phyloP scores from a whole-genome alignment of 2,113 vertebrate genomes.

The Oreocharis arfaki region DNA sequence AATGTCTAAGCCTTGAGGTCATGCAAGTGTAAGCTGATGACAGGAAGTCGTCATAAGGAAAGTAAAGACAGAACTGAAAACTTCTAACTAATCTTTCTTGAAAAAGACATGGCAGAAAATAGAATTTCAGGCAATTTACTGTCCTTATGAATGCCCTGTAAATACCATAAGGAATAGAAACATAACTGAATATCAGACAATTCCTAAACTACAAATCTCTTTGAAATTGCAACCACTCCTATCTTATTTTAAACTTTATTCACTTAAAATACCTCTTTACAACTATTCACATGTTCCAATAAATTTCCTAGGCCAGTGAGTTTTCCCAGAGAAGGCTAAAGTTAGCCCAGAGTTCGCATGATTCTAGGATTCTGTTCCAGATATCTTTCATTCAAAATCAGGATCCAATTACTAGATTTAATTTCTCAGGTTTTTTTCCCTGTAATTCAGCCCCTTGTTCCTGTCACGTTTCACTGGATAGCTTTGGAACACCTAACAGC shows the following conservation, averaged over 20 bases:
- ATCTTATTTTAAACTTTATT: not conserved
- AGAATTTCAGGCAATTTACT: not conserved
- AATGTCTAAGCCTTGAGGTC: not conserved
- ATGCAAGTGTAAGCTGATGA: not conserved
- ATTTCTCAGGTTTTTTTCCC: not conserved
- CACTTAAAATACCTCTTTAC: not conserved
- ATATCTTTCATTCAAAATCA: not conserved
- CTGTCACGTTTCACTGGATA: accelerated
- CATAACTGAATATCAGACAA: not conserved
- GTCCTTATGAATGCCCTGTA: not conserved
- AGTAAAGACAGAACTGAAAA: not conserved
- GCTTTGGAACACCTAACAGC: not conserved
- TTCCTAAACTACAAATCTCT: not conserved
- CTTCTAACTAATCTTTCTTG: not conserved
- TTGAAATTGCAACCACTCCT: not conserved
- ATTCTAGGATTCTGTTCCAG: not conserved
- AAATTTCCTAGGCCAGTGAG: not conserved
- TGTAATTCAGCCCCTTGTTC: not conserved
- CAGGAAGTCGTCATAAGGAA: not conserved
- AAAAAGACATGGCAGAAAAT: not conserved
- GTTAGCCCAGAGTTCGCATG: not conserved
- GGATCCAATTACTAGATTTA: not conserved
- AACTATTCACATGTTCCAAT: not conserved
- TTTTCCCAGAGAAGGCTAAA: not conserved
- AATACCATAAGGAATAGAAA: not conserved